Conservation (phyloP, 2,797 vertebrate species). For the Bradypodion pumilum region DNA sequence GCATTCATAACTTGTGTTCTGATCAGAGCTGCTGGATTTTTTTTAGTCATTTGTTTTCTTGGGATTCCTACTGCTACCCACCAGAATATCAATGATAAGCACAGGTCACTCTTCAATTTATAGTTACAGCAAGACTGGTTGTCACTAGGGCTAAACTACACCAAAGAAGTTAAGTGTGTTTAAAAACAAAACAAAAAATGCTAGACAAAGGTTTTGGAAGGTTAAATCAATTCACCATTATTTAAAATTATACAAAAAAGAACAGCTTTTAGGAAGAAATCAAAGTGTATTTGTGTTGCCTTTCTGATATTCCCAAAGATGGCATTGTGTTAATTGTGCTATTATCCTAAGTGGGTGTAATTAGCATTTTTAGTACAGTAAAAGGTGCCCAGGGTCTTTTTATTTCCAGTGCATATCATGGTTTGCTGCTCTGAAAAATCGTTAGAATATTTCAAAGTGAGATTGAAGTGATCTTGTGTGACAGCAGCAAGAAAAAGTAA, state of each 20-base stretch:
- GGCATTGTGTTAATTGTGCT: slow-evolving; percentile 58
- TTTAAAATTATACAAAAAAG: not conserved
- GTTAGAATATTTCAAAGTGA: slow-evolving; percentile 28
- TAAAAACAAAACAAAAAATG: not conserved
- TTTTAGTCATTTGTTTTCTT: not conserved
- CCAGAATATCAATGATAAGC: not conserved
- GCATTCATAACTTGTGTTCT: not conserved
- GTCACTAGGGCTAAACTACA: not conserved
- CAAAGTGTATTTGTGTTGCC: slow-evolving; percentile 25
- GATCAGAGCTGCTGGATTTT: no score
- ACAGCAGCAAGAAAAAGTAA: slow-evolving; percentile 46
- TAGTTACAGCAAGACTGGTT: not conserved
- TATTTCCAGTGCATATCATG: slow-evolving; percentile 38
- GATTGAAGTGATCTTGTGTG: slow-evolving; percentile 20
- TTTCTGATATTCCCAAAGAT: slow-evolving; percentile 53
- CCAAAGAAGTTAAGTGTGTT: not conserved
- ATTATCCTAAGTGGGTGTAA: slow-evolving; percentile 47
- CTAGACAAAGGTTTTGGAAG: slow-evolving; percentile 7
- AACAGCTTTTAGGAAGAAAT: slow-evolving; percentile 42
- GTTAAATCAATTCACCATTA: slow-evolving; percentile 31
- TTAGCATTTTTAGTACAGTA: slow-evolving; percentile 44
- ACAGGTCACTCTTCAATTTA: not conserved
- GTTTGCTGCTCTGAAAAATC: not conserved
- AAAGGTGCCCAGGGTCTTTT: slow-evolving; percentile 33
- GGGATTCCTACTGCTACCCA: not conserved